A percentile compares a stretch with the other conserved stretches of the same genome.
Conservation (phyloP, 2,797 vertebrate species). For the Loriculus beryllinus region DNA sequence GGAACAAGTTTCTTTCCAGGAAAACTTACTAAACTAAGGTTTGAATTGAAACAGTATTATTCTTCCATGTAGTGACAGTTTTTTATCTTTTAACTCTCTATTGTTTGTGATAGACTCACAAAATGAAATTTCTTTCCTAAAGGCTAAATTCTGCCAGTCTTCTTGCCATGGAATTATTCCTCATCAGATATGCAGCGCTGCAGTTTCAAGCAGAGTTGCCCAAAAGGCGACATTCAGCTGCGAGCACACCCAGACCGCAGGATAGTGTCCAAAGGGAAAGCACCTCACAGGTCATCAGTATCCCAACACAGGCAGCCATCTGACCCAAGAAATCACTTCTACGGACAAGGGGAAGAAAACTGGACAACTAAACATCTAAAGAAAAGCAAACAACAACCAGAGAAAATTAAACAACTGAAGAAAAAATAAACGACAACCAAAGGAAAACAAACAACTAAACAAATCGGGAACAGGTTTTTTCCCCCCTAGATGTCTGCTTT, state of each 20-base stretch:
- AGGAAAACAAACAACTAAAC: background rate
- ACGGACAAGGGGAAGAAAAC: background rate
- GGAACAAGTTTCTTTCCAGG: conserved; percentile 42
- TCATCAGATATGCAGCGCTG: accelerated
- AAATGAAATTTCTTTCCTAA: conserved; percentile 44
- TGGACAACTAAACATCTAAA: background rate
- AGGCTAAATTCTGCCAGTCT: conserved; percentile 5
- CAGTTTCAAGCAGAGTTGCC: background rate
- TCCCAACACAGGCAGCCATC: background rate
- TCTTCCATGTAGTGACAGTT: conserved; percentile 15
- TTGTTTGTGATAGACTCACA: background rate
- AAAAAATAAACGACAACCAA: background rate
- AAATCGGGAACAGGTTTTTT: background rate
- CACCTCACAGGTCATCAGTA: background rate
- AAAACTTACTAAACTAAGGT: conserved; percentile 30
- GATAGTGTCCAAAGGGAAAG: background rate
- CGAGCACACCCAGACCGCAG: background rate
- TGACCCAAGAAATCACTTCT: background rate
- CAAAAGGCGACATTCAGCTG: background rate
- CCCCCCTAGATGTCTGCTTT: background rate
- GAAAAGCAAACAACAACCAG: background rate
- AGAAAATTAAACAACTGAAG: background rate
- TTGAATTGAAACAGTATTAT: conserved; percentile 52
- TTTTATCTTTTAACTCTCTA: conserved; percentile 57
- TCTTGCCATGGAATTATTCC: background rate